Evolutionary conservation across 1,140 invertebrate species (phyloP).

Genomic region (Drosophila bocqueti): DNA sequence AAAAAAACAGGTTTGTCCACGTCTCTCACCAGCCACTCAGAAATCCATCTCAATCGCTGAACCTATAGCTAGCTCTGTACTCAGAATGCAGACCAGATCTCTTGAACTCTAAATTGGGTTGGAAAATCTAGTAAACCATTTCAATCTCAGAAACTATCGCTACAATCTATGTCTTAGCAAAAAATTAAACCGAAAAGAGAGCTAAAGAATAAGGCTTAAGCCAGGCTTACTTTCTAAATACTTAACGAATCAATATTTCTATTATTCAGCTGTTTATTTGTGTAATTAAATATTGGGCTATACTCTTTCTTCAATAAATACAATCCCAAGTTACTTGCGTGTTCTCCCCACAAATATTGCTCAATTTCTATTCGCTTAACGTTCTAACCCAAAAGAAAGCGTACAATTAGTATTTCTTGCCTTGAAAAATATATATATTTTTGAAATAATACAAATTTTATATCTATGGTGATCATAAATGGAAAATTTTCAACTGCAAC

Average conservation of each 20-base stretch:
- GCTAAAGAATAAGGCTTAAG: no score
- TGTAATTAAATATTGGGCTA: not conserved
- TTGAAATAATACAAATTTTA: not conserved
- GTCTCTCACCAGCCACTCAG: constrained; percentile 51
- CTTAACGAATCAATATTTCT: not conserved
- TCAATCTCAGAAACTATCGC: constrained; percentile 23
- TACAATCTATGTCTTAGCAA: not conserved
- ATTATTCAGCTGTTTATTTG: not conserved
- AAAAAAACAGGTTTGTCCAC: constrained; percentile 82
- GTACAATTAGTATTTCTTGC: not conserved
- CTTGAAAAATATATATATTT: not conserved
- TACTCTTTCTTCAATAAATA: not conserved
- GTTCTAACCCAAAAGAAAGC: not conserved
- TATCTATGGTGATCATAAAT: not conserved
- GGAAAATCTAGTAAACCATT: constrained; percentile 26
- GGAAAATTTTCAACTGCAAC: not conserved
- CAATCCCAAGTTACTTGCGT: not conserved
- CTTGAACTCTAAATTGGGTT: not conserved
- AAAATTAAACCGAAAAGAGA: not conserved
- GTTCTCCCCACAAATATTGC: not conserved
- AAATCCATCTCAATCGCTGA: constrained; percentile 38
- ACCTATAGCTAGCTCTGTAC: constrained; percentile 1
- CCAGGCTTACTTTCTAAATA: not conserved
- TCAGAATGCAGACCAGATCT: not conserved
- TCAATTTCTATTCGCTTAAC: not conserved